Base-by-base conservation (phyloP, 1,140 invertebrate species). In the Leptinotarsa undecemlineata region DNA sequence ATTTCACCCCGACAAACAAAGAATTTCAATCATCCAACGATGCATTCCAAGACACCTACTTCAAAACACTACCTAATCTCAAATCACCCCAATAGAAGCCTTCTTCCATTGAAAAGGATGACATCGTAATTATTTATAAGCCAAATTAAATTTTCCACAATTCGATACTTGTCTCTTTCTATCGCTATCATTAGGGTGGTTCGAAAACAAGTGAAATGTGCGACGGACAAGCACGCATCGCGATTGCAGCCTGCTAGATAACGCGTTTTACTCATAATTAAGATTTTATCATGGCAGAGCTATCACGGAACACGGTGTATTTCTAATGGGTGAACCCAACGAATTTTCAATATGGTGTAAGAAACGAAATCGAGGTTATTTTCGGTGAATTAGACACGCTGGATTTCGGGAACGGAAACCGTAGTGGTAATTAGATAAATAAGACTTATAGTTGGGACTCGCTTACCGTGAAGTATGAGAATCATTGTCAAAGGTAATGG, bases 261-360 rank as follows among this genome's bases (percentile, higher is more conserved):
- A 82, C 81, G 81, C 80, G 79, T 83, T 83, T 83, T 82, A 81
- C 80, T 83, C 81, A 82, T 82, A 83, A 83, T 83, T 83, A 83
- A 83, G 82, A 83, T 83, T 42, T 42, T 82, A 82, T 82, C 81
- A 66, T 48, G 48, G 23, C 48, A 51, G 67, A 66, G 73, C 72
- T 81, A 80, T 80, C 78, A 82, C 78, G 79, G 77, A 82, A 81
- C 78, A 71, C 71, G 68, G 77, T 78, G 75, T 78, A 81, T 68
- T 76, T 75, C 77, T 74, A 80, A 80, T 79, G 77, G 77, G 62
- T 77, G 74, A 79, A 78, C 75, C 78, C 77, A 82, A 82, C 81
- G 80, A 77, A 82, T 82, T 81, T 78, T 82, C 81, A 82, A 82
- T 82, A 82, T 82, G 81, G 78, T 77, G 80, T 79, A n/a, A 33